phyloP scores from a whole-genome alignment of 1,140 invertebrate species.

The Carcinoscorpius rotundicauda region DNA sequence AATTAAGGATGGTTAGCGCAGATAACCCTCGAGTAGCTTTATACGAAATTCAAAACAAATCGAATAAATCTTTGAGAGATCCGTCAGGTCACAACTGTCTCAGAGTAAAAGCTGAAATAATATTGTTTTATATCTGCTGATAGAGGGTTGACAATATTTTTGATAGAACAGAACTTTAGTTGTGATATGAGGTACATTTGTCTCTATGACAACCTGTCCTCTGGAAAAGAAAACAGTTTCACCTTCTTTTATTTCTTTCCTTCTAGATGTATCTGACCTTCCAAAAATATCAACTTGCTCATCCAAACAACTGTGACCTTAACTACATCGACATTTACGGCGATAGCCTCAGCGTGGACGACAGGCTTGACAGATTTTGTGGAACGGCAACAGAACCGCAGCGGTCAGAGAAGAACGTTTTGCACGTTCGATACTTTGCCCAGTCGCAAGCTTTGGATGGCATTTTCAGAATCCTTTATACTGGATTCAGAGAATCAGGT shows the following conservation, averaged over 20 bases:
- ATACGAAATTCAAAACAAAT: too few species aligned
- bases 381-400: constrained; percentile 61
- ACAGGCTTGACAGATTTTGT: constrained; percentile 35
- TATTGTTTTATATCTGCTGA: too few species aligned
- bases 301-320: constrained; percentile 64
- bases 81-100: too few species aligned
- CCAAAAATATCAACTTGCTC: constrained; percentile 47
- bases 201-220: too few species aligned
- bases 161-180: too few species aligned
- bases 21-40: too few species aligned
- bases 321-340: constrained; percentile 68
- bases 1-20: too few species aligned
- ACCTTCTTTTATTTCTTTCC: constrained; percentile 1
- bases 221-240: too few species aligned
- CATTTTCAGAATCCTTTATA: constrained; percentile 52
- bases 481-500: constrained; percentile 42
- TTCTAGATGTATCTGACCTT: constrained; percentile 57
- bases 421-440: constrained; percentile 56
- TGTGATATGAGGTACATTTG: too few species aligned
- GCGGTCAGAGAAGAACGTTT: constrained; percentile 27
- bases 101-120: too few species aligned
- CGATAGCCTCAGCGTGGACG: constrained; percentile 44
- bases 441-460: constrained; percentile 45
- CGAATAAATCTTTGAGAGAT: too few species aligned
- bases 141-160: too few species aligned